phyloP scores from a whole-genome alignment of 2,797 vertebrate species.

The Hypotaenidia okinawae region DNA sequence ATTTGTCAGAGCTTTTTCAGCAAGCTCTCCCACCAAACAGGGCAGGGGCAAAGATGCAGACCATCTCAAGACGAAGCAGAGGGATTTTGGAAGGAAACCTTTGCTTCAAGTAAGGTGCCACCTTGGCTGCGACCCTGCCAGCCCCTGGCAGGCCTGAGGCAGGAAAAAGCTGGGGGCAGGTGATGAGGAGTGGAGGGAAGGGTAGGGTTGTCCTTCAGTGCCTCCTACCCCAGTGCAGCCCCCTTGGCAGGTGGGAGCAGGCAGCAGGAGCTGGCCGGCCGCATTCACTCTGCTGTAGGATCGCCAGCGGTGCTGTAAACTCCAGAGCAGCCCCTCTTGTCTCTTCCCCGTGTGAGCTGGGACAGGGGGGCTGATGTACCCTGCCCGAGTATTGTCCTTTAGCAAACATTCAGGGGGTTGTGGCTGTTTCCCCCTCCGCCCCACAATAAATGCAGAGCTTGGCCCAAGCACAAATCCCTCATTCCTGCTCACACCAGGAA shows the following conservation, averaged over 20 bases:
- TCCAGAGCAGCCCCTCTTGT: not conserved
- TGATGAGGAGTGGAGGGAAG: not conserved
- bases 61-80: fast-evolving
- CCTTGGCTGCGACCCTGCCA: not conserved
- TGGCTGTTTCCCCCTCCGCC: fast-evolving
- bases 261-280: too few species aligned
- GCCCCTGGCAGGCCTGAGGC: not conserved
- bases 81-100: not conserved
- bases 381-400: not conserved
- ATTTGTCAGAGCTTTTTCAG: not conserved
- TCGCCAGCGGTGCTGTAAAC: not conserved
- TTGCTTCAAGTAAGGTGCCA: not conserved
- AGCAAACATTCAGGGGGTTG: not conserved
- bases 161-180: not conserved
- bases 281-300: not conserved
- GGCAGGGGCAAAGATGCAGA: not conserved
- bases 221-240: not conserved
- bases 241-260: not conserved
- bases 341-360: not conserved
- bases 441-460: not conserved
- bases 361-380: not conserved
- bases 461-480: not conserved
- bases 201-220: fast-evolving
- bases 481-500: not conserved
- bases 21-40: not conserved